phyloP scores from a whole-genome alignment of 1,140 invertebrate species.

The Campoletis sonorensis region DNA sequence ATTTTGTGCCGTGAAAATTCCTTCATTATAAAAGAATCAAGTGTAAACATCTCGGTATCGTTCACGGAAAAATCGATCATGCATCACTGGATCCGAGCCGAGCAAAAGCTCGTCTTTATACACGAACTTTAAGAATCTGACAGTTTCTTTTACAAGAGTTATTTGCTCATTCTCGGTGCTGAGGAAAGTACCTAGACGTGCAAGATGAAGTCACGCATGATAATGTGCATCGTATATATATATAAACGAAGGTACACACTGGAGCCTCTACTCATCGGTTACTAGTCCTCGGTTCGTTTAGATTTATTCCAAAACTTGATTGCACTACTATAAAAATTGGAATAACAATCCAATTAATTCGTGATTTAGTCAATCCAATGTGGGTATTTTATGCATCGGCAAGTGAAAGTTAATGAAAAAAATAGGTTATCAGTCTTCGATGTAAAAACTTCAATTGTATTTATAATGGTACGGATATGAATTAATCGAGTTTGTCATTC shows the following conservation, averaged over 20 bases:
- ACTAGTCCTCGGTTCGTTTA: not conserved
- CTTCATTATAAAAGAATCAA: too few relatives aligned
- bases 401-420: too few relatives aligned
- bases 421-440: too few relatives aligned
- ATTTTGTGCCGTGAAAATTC: too few relatives aligned
- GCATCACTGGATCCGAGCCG: not conserved
- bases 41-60: not conserved
- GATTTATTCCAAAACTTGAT: not conserved
- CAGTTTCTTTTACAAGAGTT: not conserved
- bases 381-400: too few relatives aligned
- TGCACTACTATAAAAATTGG: too few relatives aligned
- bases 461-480: too few relatives aligned
- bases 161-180: not conserved
- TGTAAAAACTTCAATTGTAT: too few relatives aligned
- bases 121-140: not conserved
- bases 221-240: not conserved
- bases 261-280: too few relatives aligned
- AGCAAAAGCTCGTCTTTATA: not conserved
- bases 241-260: not conserved
- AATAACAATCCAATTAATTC: too few relatives aligned
- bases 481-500: too few relatives aligned
- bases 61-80: not conserved
- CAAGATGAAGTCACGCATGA: not conserved
- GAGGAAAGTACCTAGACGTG: not conserved
- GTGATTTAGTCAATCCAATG: too few relatives aligned